Evolutionary conservation across 53 echinoderm and acorn worm species (phyloP).

Genomic region (Holothuria scabra): DNA sequence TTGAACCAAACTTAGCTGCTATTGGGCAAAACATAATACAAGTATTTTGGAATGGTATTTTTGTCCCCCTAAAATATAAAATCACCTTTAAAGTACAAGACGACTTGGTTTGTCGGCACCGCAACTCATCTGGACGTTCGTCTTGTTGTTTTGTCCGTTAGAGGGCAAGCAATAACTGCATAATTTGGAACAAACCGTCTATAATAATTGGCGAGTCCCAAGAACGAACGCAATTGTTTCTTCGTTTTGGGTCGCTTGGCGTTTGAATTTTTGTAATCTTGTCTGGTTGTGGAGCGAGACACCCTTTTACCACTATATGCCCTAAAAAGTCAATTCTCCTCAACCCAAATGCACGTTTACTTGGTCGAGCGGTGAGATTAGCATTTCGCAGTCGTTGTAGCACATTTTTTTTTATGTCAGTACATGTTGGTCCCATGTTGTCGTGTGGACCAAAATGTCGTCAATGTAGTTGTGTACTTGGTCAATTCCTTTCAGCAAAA

Average conservation of each 20-base stretch:
- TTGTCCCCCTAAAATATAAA: too few species aligned
- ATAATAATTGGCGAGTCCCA: conserved; percentile 37
- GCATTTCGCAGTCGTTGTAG: conserved; percentile 24
- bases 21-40: too few species aligned
- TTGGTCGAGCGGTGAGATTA: conserved; percentile 33
- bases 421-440: conserved; percentile 52
- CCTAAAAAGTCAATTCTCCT: conserved; percentile 38
- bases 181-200: conserved; percentile 50
- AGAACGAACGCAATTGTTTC: conserved; percentile 47
- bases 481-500: conserved; percentile 22
- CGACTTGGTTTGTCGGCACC: too few species aligned
- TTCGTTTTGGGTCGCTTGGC: conserved; percentile 40
- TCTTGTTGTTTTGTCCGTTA: conserved; percentile 45
- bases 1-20: too few species aligned
- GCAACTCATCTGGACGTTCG: too few species aligned
- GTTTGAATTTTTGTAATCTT: conserved; percentile 35
- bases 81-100: too few species aligned
- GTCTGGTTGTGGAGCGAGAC: conserved; percentile 42
- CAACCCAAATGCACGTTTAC: conserved; percentile 47
- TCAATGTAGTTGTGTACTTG: conserved; percentile 51
- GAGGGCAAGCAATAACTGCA: conserved; percentile 28
- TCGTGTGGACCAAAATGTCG: conserved; percentile 51
- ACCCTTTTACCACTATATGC: conserved; percentile 32
- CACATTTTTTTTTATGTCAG: conserved; percentile 13
- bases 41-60: too few species aligned